Evolutionary conservation across 1,140 invertebrate species (phyloP), one percentile per base, ranked within the genome.

Genomic region (Pogonomyrmex barbatus): DNA sequence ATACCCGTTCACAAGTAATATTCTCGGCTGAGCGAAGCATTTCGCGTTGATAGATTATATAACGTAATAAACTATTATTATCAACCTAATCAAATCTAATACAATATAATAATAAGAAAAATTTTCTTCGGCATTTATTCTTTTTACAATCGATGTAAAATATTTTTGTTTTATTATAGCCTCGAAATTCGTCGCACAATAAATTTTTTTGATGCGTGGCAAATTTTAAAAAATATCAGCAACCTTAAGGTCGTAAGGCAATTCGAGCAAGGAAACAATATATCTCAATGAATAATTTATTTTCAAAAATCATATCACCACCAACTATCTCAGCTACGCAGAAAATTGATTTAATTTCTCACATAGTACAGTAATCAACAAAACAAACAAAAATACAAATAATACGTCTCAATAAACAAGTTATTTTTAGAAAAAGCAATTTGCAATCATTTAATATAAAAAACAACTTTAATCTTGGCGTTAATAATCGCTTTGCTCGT

Each of bases 261-360:
- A 24, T 24, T 24, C 24, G 24, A 24, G 24, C 24, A 24, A 24
- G 24, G 24, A 24, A 24, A 24, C 24, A 24, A 24, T 24, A 24
- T 24, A 24, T 24, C 24, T 24, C 24, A 24, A 24, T 24, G 24
- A 24, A 24, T 24, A 24, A 24, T 24, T 24, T 24, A 24, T 24
- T 24, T 24, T 24, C 24, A 24, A 24, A 24, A 24, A 24, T 24
- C 24, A 12, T 58, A 9, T 30, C 30, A 60, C 56, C 9, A 58
- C 5, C 8, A n/a, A 30, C 24, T 60, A 60, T 60, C 8, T 60
- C 2, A 30, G 24, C 30, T 60, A 30, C 24, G 2, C 24, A 12
- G 24, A 60, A 60, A 60, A 60, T 60, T 60, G 30, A 9, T 60
- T 60, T 65, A 65, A n/a, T 65, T n/a, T 65, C 62, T n/a, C 36